These are phyloP conservation scores for Melanotaenia pygmaea DNA, from an alignment of 2,797 vertebrate species.

Conservation along the genomic window DNA sequence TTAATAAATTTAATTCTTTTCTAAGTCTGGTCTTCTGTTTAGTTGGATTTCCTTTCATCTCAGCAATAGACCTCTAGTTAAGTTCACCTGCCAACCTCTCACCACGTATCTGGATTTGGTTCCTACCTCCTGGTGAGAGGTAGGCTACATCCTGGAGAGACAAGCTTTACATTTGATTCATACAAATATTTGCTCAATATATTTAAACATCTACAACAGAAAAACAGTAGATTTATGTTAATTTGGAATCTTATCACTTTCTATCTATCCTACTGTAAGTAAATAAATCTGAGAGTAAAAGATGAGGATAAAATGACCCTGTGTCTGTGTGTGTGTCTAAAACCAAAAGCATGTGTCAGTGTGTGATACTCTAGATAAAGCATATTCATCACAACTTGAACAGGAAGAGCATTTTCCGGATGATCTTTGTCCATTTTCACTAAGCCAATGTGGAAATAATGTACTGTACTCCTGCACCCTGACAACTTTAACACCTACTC, in stretches of 20 bases:
- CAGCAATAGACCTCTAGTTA: no score
- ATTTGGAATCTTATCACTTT: background rate
- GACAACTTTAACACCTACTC: constrained; percentile 73
- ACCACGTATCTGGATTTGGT: no score
- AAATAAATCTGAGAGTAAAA: background rate
- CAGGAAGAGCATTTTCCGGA: constrained; percentile 20
- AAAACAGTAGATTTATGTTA: background rate
- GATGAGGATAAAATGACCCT: constrained; percentile 16
- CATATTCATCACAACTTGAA: constrained; percentile 25
- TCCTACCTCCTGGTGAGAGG: no score
- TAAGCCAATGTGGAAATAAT: constrained; percentile 51
- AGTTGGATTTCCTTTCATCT: no score
- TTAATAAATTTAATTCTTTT: no score
- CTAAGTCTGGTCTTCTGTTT: no score
- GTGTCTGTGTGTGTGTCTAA: constrained; percentile 19
- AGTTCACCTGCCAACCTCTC: no score
- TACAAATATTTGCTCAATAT: background rate
- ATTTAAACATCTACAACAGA: background rate
- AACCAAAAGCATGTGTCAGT: constrained; percentile 7
- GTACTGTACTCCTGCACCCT: constrained; percentile 59
- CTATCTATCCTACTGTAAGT: background rate
- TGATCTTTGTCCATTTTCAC: constrained; percentile 44
- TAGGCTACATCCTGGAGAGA: background rate
- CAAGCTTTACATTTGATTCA: constrained; percentile 9
- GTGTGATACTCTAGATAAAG: constrained; percentile 7